Evolutionary conservation across 2,113 vertebrate species (phyloP).

Genomic region (Struthidea cinerea): DNA sequence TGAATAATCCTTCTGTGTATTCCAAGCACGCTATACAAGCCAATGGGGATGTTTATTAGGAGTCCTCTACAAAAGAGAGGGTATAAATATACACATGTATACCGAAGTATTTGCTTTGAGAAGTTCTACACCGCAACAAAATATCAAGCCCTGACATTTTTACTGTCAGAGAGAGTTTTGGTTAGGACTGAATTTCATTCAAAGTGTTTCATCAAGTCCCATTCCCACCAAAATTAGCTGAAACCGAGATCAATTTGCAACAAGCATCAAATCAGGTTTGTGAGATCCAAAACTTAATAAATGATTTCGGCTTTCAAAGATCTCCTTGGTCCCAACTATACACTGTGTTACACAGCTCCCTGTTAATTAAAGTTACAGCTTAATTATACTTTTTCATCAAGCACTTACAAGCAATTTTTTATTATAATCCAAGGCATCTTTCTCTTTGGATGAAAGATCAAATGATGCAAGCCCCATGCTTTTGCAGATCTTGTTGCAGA

Average conservation of each 20-base stretch:
- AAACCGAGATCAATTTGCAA: background rate
- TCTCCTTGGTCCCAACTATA: background rate
- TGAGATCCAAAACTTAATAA: background rate
- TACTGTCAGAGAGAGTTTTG: background rate
- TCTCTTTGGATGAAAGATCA: slow-evolving; percentile 85
- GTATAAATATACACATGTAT: background rate
- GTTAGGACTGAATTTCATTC: background rate
- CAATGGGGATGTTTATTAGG: background rate
- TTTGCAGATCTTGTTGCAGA: slow-evolving; percentile 94
- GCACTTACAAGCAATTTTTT: slow-evolving; percentile 88
- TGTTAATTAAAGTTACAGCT: background rate
- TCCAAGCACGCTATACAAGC: background rate
- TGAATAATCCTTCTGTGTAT: background rate
- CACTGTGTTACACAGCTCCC: background rate
- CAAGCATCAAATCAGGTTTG: background rate
- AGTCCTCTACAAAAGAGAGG: background rate
- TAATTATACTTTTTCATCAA: background rate
- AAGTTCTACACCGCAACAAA: background rate
- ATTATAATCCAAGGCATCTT: slow-evolving; percentile 79
- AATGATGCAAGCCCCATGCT: slow-evolving; percentile 91
- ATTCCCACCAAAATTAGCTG: background rate
- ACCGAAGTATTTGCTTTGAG: background rate
- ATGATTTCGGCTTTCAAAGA: background rate
- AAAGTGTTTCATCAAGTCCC: background rate
- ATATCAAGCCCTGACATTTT: background rate